phyloP scores from a whole-genome alignment of 2,113 vertebrate genomes.

The Macaca fascicularis region DNA sequence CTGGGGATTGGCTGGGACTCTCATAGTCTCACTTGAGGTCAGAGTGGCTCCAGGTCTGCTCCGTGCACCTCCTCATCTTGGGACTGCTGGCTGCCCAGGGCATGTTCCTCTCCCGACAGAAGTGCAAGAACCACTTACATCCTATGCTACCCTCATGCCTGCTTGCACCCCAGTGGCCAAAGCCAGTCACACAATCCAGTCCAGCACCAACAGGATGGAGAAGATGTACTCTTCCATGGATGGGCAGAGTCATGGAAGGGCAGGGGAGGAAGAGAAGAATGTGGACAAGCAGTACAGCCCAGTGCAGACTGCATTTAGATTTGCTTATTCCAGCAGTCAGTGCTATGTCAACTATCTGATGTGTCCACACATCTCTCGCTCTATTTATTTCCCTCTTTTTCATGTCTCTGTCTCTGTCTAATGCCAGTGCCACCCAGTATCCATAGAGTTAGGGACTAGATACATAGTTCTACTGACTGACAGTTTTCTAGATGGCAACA shows the following conservation, averaged over 20 bases:
- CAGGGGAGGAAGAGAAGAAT: neutral
- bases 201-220: neutral
- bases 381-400: neutral
- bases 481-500: neutral
- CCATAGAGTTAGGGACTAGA: neutral
- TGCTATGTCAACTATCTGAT: fast-evolving
- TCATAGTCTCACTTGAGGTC: no score
- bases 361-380: neutral
- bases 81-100: neutral
- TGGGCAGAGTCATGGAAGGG: neutral
- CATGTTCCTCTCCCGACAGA: neutral
- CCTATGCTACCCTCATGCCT: neutral
- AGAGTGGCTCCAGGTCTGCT: no score
- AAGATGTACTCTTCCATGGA: neutral
- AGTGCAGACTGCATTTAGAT: neutral
- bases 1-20: neutral
- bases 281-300: fast-evolving
- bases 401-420: neutral
- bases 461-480: neutral
- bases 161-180: neutral
- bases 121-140: neutral
- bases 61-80: fast-evolving
- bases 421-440: neutral
- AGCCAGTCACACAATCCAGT: neutral
- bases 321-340: neutral